phyloP scores from a whole-genome alignment of 37 sponge, comb jelly and placozoan genomes.

The Diacarnus erythraeanus region DNA sequence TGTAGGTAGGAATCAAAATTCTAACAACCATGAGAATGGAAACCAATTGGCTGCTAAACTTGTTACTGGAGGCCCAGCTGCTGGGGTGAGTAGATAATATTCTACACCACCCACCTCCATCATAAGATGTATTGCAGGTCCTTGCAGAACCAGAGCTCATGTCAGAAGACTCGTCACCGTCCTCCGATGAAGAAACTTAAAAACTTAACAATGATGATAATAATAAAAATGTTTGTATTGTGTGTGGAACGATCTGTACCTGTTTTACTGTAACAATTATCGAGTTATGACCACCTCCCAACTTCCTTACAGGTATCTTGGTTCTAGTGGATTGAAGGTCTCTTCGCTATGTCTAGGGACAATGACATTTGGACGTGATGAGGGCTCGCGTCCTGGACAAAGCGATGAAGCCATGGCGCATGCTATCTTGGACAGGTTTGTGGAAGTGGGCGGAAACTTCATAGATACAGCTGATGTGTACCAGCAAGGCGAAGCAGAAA shows the following conservation, averaged over 20 bases:
- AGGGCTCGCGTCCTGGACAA: constrained; percentile 80
- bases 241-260: too few relatives aligned
- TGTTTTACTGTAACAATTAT: too few relatives aligned
- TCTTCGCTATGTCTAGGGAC: constrained; percentile 87
- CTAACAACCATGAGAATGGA: constrained; percentile 14
- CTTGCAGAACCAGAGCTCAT: constrained; percentile 54
- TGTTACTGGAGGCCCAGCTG: neutral
- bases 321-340: constrained; percentile 78
- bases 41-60: neutral
- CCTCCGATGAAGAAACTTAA: constrained; percentile 61
- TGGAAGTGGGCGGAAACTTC: constrained; percentile 89
- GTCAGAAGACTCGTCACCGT: constrained; percentile 63
- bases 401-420: constrained; percentile 72
- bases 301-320: constrained; percentile 67
- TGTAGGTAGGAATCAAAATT: constrained; percentile 32
- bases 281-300: neutral
- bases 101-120: too few relatives aligned
- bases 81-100: too few relatives aligned
- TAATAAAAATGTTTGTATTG: too few relatives aligned
- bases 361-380: constrained; percentile 74
- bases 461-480: constrained; percentile 93
- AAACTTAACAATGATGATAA: too few relatives aligned
- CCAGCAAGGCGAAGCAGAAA: constrained; percentile 75
- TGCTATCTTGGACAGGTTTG: constrained; percentile 70
- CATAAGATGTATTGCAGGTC: neutral